Evolutionary conservation across 1,140 invertebrate genomes (phyloP), one percentile per base, ranked within the genome.

Genomic region (Drosophila ogumai): DNA sequence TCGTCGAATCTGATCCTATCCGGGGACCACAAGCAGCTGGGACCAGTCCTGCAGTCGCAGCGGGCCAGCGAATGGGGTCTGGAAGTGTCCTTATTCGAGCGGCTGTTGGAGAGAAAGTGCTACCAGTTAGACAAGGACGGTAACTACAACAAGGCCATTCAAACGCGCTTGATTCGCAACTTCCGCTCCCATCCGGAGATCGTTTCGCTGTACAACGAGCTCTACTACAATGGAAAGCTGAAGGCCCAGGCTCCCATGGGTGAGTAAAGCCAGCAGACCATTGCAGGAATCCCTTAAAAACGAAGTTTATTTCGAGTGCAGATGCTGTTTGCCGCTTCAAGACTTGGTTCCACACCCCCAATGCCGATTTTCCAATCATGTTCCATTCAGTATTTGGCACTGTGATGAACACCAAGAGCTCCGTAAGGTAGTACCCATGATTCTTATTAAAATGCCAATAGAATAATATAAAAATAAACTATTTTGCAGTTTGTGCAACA

Each of bases 1-100:
- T 63, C 60, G 12, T 79, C 91, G 80, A 57, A 95, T 92, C 91
- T 97, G 8, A 93, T 98, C 49, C 92, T 98, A 55, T 95, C 96
- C 60, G 97, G 97, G 7, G 97, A 98, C 93, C 97, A 96, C 1
- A 93, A 95, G 71, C 97, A 98, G 92, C 93, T 98, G 28, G 97
- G 97, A 1, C 96, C 97, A 3, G 94, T 96, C 0, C 79, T 97
- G 41, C 93, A 94, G 71, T 96, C 95, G 3, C 93, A 85, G 59
- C 76, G 92, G 19, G 94, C 94, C n/a, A 84, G 69, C 10, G 88
- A 93, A 3, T 90, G 93, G 43, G 94, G 94, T 5, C 86, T 95
- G 10, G 91, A 93, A 67, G 86, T 91, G 38, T 96, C 95, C 0
- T 91, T 95, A 32, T 81, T 96, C 67, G 95, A 95, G 74, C 93